Evolutionary conservation across 2,888 invertebrate species (phyloP).

Genomic region (Aphelenchoides bicaudatus): DNA sequence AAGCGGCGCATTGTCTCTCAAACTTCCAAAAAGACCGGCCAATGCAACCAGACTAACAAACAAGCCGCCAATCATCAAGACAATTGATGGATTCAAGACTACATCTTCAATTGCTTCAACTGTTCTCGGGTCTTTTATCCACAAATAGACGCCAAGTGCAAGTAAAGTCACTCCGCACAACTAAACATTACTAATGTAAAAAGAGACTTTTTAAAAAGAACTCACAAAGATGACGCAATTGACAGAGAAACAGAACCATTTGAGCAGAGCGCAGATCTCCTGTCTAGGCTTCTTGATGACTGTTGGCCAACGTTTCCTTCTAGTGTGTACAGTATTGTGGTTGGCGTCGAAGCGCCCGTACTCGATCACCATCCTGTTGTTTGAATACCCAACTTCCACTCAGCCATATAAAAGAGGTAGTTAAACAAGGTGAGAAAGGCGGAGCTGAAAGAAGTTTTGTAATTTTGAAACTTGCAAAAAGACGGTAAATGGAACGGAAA

Average conservation of each 20-base stretch:
- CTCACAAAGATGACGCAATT: slow-evolving; percentile 59
- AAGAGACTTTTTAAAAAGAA: slow-evolving; percentile 14
- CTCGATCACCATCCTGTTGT: slow-evolving; percentile 29
- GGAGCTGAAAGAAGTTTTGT: too few relatives aligned
- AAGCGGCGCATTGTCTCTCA: slow-evolving; percentile 57
- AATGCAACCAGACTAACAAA: slow-evolving; percentile 49
- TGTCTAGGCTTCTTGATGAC: slow-evolving; percentile 57
- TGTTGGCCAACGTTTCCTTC: too few relatives aligned
- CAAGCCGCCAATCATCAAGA: slow-evolving; percentile 45
- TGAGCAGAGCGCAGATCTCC: slow-evolving; percentile 59
- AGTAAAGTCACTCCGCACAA: slow-evolving; percentile 50
- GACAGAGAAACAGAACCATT: slow-evolving; percentile 58
- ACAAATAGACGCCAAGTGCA: slow-evolving; percentile 58
- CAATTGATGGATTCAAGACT: slow-evolving; percentile 54
- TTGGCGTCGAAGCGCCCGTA: slow-evolving; percentile 31
- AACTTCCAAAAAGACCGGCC: slow-evolving; percentile 54
- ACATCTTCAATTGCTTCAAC: slow-evolving; percentile 50
- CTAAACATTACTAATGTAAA: slow-evolving; percentile 37
- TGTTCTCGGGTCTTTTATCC: slow-evolving; percentile 53
- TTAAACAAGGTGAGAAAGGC: too few relatives aligned
- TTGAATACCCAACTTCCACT: too few relatives aligned
- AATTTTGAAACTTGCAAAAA: too few relatives aligned
- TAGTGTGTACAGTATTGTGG: not conserved
- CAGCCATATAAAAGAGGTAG: too few relatives aligned
- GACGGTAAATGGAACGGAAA: too few relatives aligned